These are phyloP conservation scores for Pseudanteris insignis DNA, from an alignment of 2,888 invertebrate species.

Conservation along the genomic window DNA sequence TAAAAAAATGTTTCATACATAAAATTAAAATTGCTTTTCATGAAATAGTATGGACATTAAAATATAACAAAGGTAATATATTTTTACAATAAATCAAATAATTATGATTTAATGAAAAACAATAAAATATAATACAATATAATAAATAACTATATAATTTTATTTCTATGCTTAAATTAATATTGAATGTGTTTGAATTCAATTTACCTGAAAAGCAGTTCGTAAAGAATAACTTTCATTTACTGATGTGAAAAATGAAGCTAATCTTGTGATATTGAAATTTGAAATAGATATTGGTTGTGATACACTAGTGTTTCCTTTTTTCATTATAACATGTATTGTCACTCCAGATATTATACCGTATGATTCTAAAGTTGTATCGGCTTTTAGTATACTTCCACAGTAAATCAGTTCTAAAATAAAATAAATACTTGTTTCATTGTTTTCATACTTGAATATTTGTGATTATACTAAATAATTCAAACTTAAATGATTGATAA, in stretches of 20 bases:
- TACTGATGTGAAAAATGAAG: constrained; percentile 73
- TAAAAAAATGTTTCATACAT: no score
- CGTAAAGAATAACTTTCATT: constrained; percentile 72
- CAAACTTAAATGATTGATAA: no score
- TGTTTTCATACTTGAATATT: no score
- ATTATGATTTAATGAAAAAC: no score
- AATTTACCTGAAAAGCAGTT: constrained; percentile 73
- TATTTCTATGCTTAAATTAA: no score
- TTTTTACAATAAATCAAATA: background rate
- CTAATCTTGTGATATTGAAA: constrained; percentile 72
- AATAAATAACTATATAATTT: no score
- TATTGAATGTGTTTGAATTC: background rate
- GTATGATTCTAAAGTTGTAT: constrained; percentile 72
- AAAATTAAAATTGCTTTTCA: no score
- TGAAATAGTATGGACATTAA: background rate
- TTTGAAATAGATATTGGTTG: constrained; percentile 70
- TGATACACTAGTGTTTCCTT: constrained; percentile 57
- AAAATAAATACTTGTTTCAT: no score
- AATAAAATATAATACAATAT: no score
- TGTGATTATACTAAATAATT: no score
- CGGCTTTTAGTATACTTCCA: constrained; percentile 76
- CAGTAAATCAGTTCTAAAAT: constrained; percentile 75
- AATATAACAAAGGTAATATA: background rate
- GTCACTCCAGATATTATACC: constrained; percentile 71
- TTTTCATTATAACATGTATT: constrained; percentile 69